A percentile compares a stretch with the other conserved stretches of the same genome.
Evolutionary conservation across 2,888 invertebrate species (phyloP).

Genomic region (Nomada fucata): DNA sequence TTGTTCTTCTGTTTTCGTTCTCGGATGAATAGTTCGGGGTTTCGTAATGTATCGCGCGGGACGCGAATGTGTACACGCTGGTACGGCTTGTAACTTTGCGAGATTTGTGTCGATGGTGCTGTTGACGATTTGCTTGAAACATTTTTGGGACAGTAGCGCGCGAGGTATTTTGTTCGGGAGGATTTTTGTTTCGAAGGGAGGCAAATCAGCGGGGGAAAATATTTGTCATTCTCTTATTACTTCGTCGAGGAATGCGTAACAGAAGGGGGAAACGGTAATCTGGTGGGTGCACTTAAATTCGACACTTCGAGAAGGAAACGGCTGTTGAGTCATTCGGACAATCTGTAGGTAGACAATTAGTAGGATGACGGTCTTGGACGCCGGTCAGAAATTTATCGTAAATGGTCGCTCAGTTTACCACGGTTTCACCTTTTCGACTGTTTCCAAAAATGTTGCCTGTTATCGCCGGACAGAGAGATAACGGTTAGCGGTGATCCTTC

Average conservation of each 20-base stretch:
- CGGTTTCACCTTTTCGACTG: conserved; percentile 32
- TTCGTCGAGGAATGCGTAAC: background rate
- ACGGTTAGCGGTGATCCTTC: conserved; percentile 31
- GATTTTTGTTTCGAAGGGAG: no score
- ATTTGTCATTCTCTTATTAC: background rate
- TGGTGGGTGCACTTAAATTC: background rate
- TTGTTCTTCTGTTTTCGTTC: background rate
- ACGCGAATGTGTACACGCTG: no score
- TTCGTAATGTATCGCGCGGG: conserved; percentile 4
- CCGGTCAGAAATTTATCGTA: conserved; percentile 31
- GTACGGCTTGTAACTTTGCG: background rate
- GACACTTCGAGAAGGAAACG: conserved; percentile 7
- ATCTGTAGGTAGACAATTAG: conserved; percentile 33
- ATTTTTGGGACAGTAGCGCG: background rate
- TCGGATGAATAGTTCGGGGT: background rate
- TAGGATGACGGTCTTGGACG: background rate
- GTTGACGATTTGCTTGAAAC: no score
- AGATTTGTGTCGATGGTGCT: background rate
- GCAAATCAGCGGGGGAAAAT: no score
- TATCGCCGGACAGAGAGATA: conserved; percentile 29
- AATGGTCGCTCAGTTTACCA: conserved; percentile 35
- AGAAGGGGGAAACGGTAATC: no score
- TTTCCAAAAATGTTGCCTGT: conserved; percentile 22
- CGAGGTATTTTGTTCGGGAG: background rate
- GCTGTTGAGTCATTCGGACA: conserved; percentile 19